Evolutionary conservation across 2,888 invertebrate genomes (phyloP).

Genomic region (Hirtodrosophila cameraria): DNA sequence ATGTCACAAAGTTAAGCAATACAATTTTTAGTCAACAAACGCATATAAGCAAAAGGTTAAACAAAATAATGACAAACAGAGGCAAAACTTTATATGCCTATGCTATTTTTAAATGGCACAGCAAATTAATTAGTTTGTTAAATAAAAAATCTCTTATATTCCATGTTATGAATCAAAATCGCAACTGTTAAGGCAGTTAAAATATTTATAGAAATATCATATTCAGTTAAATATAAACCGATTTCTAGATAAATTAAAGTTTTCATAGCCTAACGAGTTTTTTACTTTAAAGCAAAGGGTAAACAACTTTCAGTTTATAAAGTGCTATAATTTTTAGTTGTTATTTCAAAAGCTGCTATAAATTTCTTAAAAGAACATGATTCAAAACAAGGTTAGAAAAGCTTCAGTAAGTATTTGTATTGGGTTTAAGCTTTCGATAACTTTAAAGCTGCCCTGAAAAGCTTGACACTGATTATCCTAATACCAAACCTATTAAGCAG

Average conservation of each 20-base stretch:
- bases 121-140: constrained; percentile 9
- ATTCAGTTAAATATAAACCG: too few species aligned
- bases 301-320: not conserved
- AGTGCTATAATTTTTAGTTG: not conserved
- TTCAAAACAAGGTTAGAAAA: not conserved
- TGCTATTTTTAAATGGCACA: not conserved
- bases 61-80: constrained; percentile 17
- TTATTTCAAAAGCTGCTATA: constrained; percentile 11
- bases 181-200: too few species aligned
- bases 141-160: too few species aligned
- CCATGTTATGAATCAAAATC: too few species aligned
- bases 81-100: not conserved
- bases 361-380: not conserved
- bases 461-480: too few species aligned
- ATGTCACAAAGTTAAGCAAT: constrained; percentile 67
- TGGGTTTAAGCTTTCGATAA: not conserved
- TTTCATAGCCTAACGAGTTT: too few species aligned
- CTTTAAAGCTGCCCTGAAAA: not conserved
- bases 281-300: too few species aligned
- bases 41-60: constrained; percentile 36
- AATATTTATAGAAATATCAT: too few species aligned
- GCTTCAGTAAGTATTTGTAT: not conserved
- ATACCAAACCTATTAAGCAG: constrained; percentile 1
- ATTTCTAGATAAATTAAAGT: too few species aligned
- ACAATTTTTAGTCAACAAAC: constrained; percentile 46